Conservation (phyloP, 2,113 vertebrate genomes). For the Peromyscus maniculatus region DNA sequence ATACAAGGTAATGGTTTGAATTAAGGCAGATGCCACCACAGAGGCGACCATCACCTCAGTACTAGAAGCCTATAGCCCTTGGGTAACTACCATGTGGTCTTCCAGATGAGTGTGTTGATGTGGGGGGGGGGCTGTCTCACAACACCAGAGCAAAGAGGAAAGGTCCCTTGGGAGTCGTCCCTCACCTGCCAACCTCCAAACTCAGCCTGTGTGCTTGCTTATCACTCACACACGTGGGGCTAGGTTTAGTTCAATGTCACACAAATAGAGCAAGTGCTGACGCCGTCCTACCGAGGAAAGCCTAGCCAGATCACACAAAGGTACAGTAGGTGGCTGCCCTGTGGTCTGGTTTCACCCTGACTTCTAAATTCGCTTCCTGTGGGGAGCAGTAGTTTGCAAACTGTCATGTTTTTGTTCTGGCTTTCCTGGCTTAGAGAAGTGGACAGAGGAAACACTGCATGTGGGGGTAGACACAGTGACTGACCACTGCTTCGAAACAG, state of each 20-base stretch:
- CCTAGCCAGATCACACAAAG: not conserved
- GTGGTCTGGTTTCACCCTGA: fast-evolving
- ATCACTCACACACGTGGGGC: fast-evolving
- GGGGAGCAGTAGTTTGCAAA: too few species aligned
- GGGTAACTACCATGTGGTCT: fast-evolving
- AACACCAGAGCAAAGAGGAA: not conserved
- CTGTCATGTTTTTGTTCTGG: not conserved
- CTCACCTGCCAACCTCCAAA: not conserved
- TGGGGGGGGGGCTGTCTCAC: too few species aligned
- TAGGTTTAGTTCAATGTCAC: too few species aligned
- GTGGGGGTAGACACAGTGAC: not conserved
- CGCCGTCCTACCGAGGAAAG: too few species aligned
- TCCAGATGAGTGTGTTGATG: fast-evolving
- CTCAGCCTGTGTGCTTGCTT: too few species aligned
- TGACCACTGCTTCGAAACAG: not conserved
- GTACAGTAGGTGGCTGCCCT: fast-evolving
- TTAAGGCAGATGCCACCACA: not conserved
- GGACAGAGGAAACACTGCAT: fast-evolving
- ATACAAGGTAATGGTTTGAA: not conserved
- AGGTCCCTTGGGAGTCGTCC: not conserved
- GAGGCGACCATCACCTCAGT: fast-evolving
- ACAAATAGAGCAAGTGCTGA: not conserved
- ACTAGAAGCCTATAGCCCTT: fast-evolving
- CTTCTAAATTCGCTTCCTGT: not conserved
- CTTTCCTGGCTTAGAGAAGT: not conserved